Base-by-base conservation (phyloP, 2,888 invertebrate species). In the Cartodere bifasciata region DNA sequence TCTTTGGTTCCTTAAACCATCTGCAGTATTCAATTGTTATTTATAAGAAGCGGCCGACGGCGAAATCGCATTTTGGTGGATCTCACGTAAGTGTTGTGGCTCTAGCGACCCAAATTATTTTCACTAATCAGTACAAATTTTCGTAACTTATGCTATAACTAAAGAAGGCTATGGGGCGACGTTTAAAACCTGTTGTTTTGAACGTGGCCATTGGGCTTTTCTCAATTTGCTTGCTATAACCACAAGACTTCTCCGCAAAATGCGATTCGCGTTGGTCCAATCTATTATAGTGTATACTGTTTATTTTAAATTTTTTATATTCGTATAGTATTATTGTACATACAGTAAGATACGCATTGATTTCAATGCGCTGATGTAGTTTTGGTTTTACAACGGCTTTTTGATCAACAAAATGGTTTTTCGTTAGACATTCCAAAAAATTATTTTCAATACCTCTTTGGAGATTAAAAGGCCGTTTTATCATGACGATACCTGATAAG, bases 1-100 rank as follows among this genome's bases (percentile, higher is more conserved):
- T 41, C 36, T 40, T 49, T 42, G 51, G 52, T 52, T 54, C 52
- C 50, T 53, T 47, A 46, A 50, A 51, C 50, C 50, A 44, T 36
- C n/a, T n/a, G 28, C 52, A 53, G 51, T 54, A 53, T 53, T 54
- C 46, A 39, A 46, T 44, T 45, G 44, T 46, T 45, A 44, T 45
- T n/a, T 38, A 37, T 41, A 38, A 37, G 42, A 34, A 35, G 24
- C n/a, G n/a, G n/a, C 25, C 31, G 33, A 32, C 35, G 34, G 32
- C 37, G 29, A 32, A 33, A 16, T 41, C 38, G 39, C 41, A 35
- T 41, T 42, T 40, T 40, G 37, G 23, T 12, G 3, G 9, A 13
- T 29, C 26, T 23, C 45, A 44, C 34, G 45, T 46, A 44, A 46
- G 48, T 49, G 46, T 42, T 45, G 41, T 44, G 43, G 40, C 35